Evolutionary conservation across 1,140 invertebrate genomes (phyloP).

Genomic region (Saccostrea echinata): DNA sequence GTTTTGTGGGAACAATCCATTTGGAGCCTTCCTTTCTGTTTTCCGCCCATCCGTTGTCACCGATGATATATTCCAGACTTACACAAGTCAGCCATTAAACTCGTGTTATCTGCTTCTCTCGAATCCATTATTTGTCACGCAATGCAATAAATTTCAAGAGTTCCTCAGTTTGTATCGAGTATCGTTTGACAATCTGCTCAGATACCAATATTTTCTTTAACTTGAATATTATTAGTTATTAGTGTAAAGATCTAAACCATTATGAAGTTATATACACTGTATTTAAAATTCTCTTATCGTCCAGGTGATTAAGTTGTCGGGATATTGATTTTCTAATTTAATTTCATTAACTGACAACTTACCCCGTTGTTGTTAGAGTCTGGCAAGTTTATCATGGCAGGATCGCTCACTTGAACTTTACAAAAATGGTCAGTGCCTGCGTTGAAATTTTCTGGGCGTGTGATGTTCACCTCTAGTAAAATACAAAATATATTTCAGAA

Average conservation of each 20-base stretch:
- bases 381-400: background rate
- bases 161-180: background rate
- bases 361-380: background rate
- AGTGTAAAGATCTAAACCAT: too few species aligned
- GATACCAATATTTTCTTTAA: too few species aligned
- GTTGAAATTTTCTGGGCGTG: background rate
- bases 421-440: background rate
- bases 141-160: background rate
- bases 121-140: constrained; percentile 27
- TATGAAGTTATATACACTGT: too few species aligned
- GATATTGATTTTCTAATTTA: background rate
- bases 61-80: background rate
- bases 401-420: background rate
- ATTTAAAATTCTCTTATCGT: background rate
- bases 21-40: constrained; percentile 2
- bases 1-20: background rate
- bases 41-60: background rate
- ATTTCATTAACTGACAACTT: background rate
- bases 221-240: too few species aligned
- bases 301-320: background rate
- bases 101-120: constrained; percentile 26
- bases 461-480: constrained; percentile 6
- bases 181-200: background rate
- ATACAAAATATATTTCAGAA: too few species aligned
- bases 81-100: background rate